A percentile compares a stretch with the other conserved stretches of the same genome.
Evolutionary conservation across 2,888 invertebrate species (phyloP).

Genomic region (Ligdia adustata): DNA sequence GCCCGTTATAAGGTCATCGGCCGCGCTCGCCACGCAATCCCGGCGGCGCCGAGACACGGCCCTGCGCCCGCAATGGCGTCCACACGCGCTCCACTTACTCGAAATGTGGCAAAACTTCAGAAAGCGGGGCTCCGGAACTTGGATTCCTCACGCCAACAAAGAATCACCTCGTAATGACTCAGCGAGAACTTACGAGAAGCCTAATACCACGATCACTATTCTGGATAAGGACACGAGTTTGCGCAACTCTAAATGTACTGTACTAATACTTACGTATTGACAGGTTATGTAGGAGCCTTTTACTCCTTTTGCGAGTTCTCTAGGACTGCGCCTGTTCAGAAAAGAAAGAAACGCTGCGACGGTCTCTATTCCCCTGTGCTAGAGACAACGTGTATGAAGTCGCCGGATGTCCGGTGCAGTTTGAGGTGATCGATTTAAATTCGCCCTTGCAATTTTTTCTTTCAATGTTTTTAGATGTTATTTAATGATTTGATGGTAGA

Average conservation of each 20-base stretch:
- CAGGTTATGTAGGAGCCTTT: slow-evolving; percentile 85
- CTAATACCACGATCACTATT: slow-evolving; percentile 41
- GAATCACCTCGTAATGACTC: slow-evolving; percentile 53
- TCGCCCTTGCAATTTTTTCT: slow-evolving; percentile 34
- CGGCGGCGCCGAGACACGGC: slow-evolving; percentile 36
- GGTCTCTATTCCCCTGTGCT: slow-evolving; percentile 77
- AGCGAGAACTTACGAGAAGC: slow-evolving; percentile 43
- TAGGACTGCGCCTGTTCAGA: slow-evolving; percentile 83
- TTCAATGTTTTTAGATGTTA: slow-evolving; percentile 12
- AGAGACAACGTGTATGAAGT: slow-evolving; percentile 80
- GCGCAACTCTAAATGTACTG: slow-evolving; percentile 52
- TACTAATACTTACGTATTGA: slow-evolving; percentile 81
- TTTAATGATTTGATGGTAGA: slow-evolving; percentile 22
- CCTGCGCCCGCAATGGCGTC: slow-evolving; percentile 59
- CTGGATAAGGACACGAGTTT: slow-evolving; percentile 39
- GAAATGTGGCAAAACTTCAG: slow-evolving; percentile 46
- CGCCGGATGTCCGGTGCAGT: slow-evolving; percentile 77
- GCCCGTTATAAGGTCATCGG: slow-evolving; percentile 71
- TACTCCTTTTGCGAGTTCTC: slow-evolving; percentile 83
- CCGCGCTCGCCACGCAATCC: slow-evolving; percentile 56
- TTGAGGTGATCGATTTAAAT: slow-evolving; percentile 58
- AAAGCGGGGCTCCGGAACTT: slow-evolving; percentile 41
- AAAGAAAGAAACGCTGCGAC: slow-evolving; percentile 81
- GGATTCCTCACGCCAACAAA: slow-evolving; percentile 43
- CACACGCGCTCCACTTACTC: slow-evolving; percentile 55